Percentiles rank a stretch among this genome's conserved stretches.
phyloP scores from a whole-genome alignment of 2,888 invertebrate genomes.

The Clepsis dumicolana region DNA sequence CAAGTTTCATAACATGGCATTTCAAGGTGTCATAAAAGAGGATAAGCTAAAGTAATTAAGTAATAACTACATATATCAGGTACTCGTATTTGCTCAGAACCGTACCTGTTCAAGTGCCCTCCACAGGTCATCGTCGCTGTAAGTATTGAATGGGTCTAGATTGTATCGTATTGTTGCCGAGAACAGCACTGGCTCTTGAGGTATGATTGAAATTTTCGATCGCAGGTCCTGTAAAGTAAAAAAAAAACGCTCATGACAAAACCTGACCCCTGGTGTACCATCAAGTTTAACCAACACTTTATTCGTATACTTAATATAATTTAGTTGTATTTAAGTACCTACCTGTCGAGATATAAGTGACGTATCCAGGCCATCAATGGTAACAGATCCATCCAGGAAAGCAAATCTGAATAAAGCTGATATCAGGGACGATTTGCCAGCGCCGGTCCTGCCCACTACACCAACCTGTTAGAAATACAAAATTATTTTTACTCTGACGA shows the following conservation, averaged over 20 bases:
- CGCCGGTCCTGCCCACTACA: slow-evolving; percentile 91
- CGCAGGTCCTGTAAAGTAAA: slow-evolving; percentile 79
- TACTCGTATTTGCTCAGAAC: slow-evolving; percentile 29
- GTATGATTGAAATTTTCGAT: slow-evolving; percentile 90
- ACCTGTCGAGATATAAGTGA: slow-evolving; percentile 85
- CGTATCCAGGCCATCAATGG: slow-evolving; percentile 88
- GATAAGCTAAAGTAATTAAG: slow-evolving; percentile 5
- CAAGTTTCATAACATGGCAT: neutral
- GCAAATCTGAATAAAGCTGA: slow-evolving; percentile 90
- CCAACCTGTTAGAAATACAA: slow-evolving; percentile 79
- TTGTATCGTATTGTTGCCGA: slow-evolving; percentile 89
- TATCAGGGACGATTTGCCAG: slow-evolving; percentile 90
- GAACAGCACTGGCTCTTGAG: slow-evolving; percentile 89
- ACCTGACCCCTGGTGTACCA: no score
- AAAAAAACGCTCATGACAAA: neutral
- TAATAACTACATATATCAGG: neutral
- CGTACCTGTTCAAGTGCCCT: slow-evolving; percentile 88
- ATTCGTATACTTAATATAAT: no score
- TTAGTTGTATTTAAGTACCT: no score
- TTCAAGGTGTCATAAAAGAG: neutral
- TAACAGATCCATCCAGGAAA: slow-evolving; percentile 86
- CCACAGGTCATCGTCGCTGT: slow-evolving; percentile 88
- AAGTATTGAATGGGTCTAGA: slow-evolving; percentile 89
- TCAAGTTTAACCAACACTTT: no score
- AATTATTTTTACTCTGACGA: neutral